Evolutionary conservation across 2,113 vertebrate species (phyloP), one percentile per base, ranked within the genome.

Genomic region (Cinclus cinclus): DNA sequence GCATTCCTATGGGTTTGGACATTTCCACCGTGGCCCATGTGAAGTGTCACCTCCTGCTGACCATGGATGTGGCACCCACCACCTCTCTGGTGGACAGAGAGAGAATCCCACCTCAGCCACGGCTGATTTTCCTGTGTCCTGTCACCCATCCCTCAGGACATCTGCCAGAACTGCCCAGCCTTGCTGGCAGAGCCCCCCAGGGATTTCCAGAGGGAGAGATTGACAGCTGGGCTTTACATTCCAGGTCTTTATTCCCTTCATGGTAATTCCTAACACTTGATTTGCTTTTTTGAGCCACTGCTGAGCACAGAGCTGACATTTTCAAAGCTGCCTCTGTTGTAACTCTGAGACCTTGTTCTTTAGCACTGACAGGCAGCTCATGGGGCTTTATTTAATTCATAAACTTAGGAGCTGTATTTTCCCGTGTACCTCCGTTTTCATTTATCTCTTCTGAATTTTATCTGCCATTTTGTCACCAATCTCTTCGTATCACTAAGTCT

Each of bases 281-380:
- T 96, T 94, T 77, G 46, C 87, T 91, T 94, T 88, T 80, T 70
- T 4, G 25, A 81, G 85, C 31, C 46, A 53, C 79, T 83, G 83
- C 55, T 0, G 17, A 87, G 91, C 83, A 30, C 76, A 94, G 80
- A 89, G 64, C 75, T 96, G 95, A 95, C 93, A 95, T 95, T 95
- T 96, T 87, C 89, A 87, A 89, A 91, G 91, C 62, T 28, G n/a
- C 50, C n/a, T 94, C 55, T 84, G 75, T 87, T 92, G 67, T 83
- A 91, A 83, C 76, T 83, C 80, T 50, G 44, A 83, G 80, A 83
- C 76, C 87, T 89, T 89, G 73, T 95, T 94, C 93, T 95, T 74
- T 11, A 67, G 87, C 59, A 35, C 15, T 92, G 94, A 94, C 87
- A 96, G 89, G 93, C 87, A 77, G 71, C 87, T 95, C 83, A 56